A percentile compares a stretch with the other conserved stretches of the same genome.
These are phyloP conservation scores for Myotis myotis DNA, from an alignment of 2,797 vertebrate genomes.

Conservation along the genomic window DNA sequence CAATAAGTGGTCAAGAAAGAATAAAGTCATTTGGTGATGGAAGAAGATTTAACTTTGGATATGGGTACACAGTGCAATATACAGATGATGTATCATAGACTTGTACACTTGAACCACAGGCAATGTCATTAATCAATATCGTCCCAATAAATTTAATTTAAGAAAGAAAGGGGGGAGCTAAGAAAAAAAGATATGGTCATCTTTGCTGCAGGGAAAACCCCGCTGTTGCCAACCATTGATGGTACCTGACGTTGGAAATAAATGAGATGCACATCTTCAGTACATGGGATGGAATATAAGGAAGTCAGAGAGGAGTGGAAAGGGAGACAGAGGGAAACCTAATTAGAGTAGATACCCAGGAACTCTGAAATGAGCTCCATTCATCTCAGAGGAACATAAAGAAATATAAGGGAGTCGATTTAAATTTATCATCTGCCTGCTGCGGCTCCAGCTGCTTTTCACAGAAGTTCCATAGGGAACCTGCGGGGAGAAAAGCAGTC, in stretches of 20 bases:
- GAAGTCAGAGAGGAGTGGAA: neutral
- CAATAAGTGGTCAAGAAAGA: neutral
- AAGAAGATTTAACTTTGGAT: neutral
- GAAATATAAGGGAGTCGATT: constrained; percentile 63
- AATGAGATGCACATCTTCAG: neutral
- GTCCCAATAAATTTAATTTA: neutral
- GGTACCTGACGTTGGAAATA: neutral
- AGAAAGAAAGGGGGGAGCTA: neutral
- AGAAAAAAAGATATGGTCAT: neutral
- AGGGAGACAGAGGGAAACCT: constrained; percentile 20
- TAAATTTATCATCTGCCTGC: constrained; percentile 69
- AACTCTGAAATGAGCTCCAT: constrained; percentile 56
- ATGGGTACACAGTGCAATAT: neutral
- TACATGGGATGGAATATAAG: neutral
- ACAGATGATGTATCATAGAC: neutral
- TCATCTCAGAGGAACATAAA: constrained; percentile 62
- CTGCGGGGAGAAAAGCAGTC: neutral
- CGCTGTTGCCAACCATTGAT: neutral
- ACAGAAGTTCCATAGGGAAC: constrained; percentile 32
- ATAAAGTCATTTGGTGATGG: neutral
- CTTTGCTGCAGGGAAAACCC: neutral
- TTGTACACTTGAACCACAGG: neutral
- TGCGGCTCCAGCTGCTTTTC: constrained; percentile 64
- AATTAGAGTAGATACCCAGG: constrained; percentile 60
- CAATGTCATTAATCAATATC: neutral